phyloP scores from a whole-genome alignment of 2,888 invertebrate species.

The Ectobius pallidus region DNA sequence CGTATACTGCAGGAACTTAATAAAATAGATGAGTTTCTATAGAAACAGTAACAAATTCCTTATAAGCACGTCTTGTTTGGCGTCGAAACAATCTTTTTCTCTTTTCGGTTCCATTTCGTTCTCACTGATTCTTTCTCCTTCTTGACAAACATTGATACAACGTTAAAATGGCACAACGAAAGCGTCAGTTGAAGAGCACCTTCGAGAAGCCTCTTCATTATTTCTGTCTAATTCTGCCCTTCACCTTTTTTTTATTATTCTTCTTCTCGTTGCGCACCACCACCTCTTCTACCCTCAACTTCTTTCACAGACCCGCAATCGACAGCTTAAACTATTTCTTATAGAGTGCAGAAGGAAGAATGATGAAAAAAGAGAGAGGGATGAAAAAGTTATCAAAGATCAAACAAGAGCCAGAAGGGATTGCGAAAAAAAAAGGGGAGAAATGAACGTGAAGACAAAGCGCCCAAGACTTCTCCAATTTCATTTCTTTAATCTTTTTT shows the following conservation, averaged over 20 bases:
- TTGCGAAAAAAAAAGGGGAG: slow-evolving; percentile 3
- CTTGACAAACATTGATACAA: background rate
- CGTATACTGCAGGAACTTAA: no score
- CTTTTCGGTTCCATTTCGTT: no score
- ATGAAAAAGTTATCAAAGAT: slow-evolving; percentile 26
- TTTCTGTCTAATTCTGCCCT: slow-evolving; percentile 7
- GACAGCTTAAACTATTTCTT: slow-evolving; percentile 9
- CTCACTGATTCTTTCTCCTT: background rate
- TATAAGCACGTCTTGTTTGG: no score
- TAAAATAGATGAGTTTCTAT: no score
- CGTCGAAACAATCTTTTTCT: no score
- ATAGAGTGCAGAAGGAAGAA: no score
- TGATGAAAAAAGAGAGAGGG: background rate
- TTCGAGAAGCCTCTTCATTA: slow-evolving; percentile 7
- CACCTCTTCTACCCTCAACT: background rate
- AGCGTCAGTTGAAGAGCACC: background rate
- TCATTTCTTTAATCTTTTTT: slow-evolving; percentile 33
- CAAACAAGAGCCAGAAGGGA: slow-evolving; percentile 21
- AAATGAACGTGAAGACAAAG: slow-evolving; percentile 16
- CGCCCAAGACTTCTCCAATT: slow-evolving; percentile 29
- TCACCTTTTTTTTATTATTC: background rate
- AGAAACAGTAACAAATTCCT: no score
- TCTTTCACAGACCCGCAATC: slow-evolving; percentile 12
- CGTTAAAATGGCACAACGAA: background rate
- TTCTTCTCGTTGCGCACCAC: background rate